phyloP scores from a whole-genome alignment of 2,113 vertebrate genomes.

The Indri indri region DNA sequence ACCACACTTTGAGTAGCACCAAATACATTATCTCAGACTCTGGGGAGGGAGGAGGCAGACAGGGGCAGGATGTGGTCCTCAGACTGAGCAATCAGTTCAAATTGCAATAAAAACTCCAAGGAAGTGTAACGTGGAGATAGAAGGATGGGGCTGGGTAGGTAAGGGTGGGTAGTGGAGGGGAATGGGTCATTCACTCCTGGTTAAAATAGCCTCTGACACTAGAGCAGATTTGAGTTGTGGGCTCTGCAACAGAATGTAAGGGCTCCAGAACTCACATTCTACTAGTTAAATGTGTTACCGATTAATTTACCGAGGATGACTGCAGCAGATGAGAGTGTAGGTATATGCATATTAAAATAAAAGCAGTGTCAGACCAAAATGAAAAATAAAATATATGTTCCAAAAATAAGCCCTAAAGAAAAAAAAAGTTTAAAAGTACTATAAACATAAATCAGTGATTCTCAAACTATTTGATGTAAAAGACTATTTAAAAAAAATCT shows the following conservation, averaged over 20 bases:
- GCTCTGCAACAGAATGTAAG: neutral
- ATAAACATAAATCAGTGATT: neutral
- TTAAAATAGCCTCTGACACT: neutral
- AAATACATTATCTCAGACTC: neutral
- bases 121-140: neutral
- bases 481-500: neutral
- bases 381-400: neutral
- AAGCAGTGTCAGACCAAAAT: neutral
- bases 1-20: neutral
- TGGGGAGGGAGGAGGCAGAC: neutral
- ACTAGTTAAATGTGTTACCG: neutral
- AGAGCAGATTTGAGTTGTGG: neutral
- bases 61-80: neutral
- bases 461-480: neutral
- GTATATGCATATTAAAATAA: neutral
- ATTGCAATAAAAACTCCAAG: neutral
- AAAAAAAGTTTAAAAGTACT: neutral
- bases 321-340: neutral
- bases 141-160: too few species aligned
- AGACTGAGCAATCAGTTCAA: neutral
- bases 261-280: neutral
- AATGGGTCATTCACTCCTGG: neutral
- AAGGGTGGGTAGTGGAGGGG: neutral
- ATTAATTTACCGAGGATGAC: neutral
- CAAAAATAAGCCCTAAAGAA: neutral